Evolutionary conservation across 1,140 invertebrate genomes (phyloP), one percentile per base, ranked within the genome.

Genomic region (Lasioglossum baleicum): DNA sequence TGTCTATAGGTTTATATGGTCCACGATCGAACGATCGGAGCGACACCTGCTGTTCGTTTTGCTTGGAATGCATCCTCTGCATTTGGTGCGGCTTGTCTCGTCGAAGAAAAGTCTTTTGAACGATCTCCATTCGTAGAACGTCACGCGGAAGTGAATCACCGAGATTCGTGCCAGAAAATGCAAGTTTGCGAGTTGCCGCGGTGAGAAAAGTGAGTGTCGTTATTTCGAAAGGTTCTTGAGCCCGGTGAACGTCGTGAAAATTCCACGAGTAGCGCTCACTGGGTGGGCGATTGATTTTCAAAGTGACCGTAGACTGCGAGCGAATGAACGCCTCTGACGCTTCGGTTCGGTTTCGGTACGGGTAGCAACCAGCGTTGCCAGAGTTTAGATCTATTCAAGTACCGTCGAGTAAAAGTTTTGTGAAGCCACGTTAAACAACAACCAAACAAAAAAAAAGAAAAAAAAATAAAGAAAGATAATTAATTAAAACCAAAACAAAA

Each of bases 191-290:
- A 84, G 80, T 80, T 67, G 85, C 76, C 80, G 86, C 68, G 85
- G 77, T 83, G 75, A 87, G 71, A 87, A 87, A 87, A 82, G 86
- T 87, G 86, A 87, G 86, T 87, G 86, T 87, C 79, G 84, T 85
- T 72, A 75, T 67, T 64, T 67, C 58, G 78, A 77, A 75, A 35
- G 77, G 48, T 85, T 72, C 65, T 80, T 73, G 64, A 72, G 35
- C 44, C 66, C 53, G 72, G 67, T 83, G 81, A 81, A 65, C 69
- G 63, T 65, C 83, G 83, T 73, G 67, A 78, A 73, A 66, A 76
- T 63, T 48, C 26, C 81, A 58, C 73, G 65, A 17, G 22, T 80
- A 67, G 69, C 64, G 80, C 66, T 44, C 70, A 56, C 58, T 78
- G 80, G 75, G 80, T 82, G 84, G 66, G 61, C 82, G 51, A 87